A percentile compares a stretch with the other conserved stretches of the same genome.
Conservation (phyloP, 1,140 invertebrate genomes). For the Uloborus diversus region DNA sequence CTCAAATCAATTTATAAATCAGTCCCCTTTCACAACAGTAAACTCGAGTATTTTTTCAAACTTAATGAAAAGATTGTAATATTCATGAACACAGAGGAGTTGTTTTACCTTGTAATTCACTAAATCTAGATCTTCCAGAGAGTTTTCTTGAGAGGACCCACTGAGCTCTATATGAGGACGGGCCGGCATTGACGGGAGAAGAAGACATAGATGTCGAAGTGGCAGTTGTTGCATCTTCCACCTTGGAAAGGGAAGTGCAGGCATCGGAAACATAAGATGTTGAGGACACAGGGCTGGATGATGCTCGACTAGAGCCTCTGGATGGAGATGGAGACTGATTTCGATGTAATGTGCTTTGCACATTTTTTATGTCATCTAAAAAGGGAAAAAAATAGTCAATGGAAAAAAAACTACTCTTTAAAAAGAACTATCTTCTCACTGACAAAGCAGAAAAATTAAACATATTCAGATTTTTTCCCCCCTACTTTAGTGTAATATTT, state of each 20-base stretch:
- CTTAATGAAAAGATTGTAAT: not conserved
- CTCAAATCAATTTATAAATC: no score
- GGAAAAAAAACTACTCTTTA: not conserved
- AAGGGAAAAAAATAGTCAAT: not conserved
- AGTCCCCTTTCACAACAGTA: no score
- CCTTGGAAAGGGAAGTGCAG: conserved; percentile 36
- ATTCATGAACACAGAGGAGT: not conserved
- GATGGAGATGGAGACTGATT: conserved; percentile 56
- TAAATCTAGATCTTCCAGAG: conserved; percentile 47
- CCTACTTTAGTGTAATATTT: no score
- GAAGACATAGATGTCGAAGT: conserved; percentile 40
- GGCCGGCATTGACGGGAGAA: conserved; percentile 50
- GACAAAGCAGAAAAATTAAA: no score
- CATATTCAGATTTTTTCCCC: no score
- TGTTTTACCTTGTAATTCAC: conserved; percentile 38
- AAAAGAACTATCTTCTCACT: no score
- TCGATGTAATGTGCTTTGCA: conserved; percentile 32
- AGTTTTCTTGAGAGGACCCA: conserved; percentile 41
- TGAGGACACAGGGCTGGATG: conserved; percentile 51
- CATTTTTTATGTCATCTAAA: conserved; percentile 55
- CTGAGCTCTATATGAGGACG: conserved; percentile 48
- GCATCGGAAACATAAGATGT: conserved; percentile 45
- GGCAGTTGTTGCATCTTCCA: conserved; percentile 33
- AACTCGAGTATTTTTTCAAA: not conserved
- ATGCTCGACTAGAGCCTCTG: conserved; percentile 52